These are phyloP conservation scores for Bufotes viridis DNA, from an alignment of 2,797 vertebrate genomes.

Conservation along the genomic window DNA sequence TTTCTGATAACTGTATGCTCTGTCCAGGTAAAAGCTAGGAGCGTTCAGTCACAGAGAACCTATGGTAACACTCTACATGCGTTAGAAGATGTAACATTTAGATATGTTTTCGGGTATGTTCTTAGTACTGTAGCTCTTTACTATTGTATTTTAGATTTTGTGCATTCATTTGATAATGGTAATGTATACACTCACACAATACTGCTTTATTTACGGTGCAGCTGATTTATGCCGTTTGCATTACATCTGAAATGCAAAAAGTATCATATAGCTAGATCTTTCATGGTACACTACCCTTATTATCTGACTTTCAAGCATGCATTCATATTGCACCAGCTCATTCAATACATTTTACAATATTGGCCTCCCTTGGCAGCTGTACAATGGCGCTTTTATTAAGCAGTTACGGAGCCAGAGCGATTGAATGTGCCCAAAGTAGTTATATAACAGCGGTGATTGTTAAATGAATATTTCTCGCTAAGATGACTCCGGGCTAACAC, in stretches of 20 bases:
- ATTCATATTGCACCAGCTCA: constrained; percentile 54
- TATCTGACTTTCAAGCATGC: constrained; percentile 38
- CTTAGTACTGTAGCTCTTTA: background rate
- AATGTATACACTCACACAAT: background rate
- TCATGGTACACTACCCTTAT: constrained; percentile 22
- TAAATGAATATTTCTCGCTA: constrained; percentile 41
- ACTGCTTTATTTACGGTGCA: background rate
- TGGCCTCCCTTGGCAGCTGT: constrained; percentile 47
- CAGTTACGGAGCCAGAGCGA: constrained; percentile 33
- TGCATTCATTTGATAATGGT: background rate
- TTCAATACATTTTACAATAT: constrained; percentile 48
- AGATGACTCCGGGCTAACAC: constrained; percentile 33
- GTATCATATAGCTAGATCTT: constrained; percentile 19
- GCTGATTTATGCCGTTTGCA: constrained; percentile 1
- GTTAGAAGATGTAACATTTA: background rate
- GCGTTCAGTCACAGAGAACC: background rate
- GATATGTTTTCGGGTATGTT: background rate
- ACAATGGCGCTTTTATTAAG: constrained; percentile 52
- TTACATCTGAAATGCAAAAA: constrained; percentile 1
- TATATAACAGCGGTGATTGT: constrained; percentile 43
- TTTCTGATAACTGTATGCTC: background rate
- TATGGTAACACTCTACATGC: background rate
- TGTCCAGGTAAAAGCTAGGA: background rate
- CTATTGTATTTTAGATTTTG: background rate
- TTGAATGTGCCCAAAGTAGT: constrained; percentile 41